Evolutionary conservation across 2,888 invertebrate species (phyloP), one percentile per base, ranked within the genome.

Genomic region (Agrochola macilenta): DNA sequence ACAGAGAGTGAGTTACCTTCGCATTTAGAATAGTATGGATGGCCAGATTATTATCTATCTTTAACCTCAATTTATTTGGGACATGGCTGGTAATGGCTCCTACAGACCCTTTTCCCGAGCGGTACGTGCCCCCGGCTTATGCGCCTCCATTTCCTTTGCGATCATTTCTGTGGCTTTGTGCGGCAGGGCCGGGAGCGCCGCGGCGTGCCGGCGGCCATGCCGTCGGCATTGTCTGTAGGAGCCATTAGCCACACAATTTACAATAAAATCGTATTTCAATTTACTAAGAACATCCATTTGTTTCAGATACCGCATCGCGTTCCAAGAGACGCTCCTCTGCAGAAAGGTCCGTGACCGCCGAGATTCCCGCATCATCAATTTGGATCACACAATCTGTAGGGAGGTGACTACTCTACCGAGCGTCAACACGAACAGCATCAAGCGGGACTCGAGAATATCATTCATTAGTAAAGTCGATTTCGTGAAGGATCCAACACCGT

Each of bases 291-390:
- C 14, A 20, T n/a, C 5, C 8, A 17, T 65, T 84, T 86, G 78
- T 85, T 82, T 94, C 96, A 98, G 98, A 87, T 99, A 98, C 95
- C 97, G 99, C 23, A 96, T 97, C 69, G 98, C 98, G 0, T 98
- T 98, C 90, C 97, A 97, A 86, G 97, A 98, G 91, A 98, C 98
- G 0, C 95, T 98, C 81, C 97, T 98, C 79, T 97, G 98, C 83
- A 94, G 95, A 30, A 93, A 93, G 52, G 81, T 77, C 5, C 90
- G 91, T 23, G 94, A 93, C 0, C 95, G 96, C 2, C 95, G 95
- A 43, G 96, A 96, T 84, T 96, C 95, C 35, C 89, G 93, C 17
- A 96, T 96, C 73, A 95, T 96, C 85, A 95, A 95, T 72, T 90
- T 96, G 11, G 88, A 88, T 66, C 97, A 97, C 88, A 96, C 97